Evolutionary conservation across 2,888 invertebrate species (phyloP), one percentile per base, ranked within the genome.

Genomic region (Drosophila pegasa): DNA sequence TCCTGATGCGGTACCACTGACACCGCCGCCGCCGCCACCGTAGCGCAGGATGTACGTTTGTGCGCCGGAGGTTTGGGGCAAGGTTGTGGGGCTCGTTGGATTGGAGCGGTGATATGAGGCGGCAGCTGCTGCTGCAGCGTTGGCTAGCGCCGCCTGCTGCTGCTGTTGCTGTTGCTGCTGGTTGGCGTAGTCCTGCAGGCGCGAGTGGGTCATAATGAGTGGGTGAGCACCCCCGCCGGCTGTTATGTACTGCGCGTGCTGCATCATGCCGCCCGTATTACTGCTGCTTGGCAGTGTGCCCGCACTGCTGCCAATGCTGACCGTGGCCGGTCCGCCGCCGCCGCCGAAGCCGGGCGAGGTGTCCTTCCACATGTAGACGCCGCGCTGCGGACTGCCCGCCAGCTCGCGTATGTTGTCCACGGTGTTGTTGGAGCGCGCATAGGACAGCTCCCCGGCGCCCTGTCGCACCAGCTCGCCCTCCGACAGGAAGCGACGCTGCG

Each of bases 371-470:
- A 95, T 95, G 91, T 96, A 96, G 56, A 95, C 94, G 72, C 95
- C 95, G 73, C 97, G 94, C 92, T 97, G 97, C 52, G 97, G 97
- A 54, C 96, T 96, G 48, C 97, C 96, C 45, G 97, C 97, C 87
- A 97, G 93, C 92, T 97, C 97, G 73, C 97, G 94, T 89, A 97
- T 97, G 92, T 97, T 97, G 92, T 96, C 97, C 75, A 96, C 96
- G 59, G 96, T 96, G 92, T 95, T 96, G 93, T 95, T 96, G 75
- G 95, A 94, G 69, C 95, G 93, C 1, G 95, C 94, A 89, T 95
- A 95, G 2, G 94, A 93, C 67, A 95, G 93, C 85, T 95, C 95
- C 50, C 78, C 87, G 25, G 76, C 85, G 62, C 94, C 94, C 86
- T 95, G 95, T 79, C 96, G 94, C 81, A 96, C 94, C 89, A 96